Base-by-base conservation (phyloP, 2,113 vertebrate genomes). In the Pluvianellus socialis region DNA sequence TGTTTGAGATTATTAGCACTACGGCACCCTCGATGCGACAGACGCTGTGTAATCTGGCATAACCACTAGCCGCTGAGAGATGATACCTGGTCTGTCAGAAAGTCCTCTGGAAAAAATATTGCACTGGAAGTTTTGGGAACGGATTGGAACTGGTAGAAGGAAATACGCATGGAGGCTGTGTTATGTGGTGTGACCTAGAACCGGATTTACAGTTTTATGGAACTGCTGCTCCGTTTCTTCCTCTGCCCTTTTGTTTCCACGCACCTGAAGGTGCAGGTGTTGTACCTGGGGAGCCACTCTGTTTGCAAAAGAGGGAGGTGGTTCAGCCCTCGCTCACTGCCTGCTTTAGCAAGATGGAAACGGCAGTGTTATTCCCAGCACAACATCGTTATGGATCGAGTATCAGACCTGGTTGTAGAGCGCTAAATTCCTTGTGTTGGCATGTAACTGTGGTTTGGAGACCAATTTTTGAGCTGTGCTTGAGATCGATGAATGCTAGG, bases 381-480 rank as follows among this genome's bases (percentile, higher is more conserved):
- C 27, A 26, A 0, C 14, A 14, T 53, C 0, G 0, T 7, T 76
- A 5, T 4, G 49, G 62, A 75, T 27, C 0, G 10, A 82, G 28
- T 44, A 47, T 79, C 47, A 47, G 44, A 35, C 33, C 14, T 5
- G 2, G 21, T 38, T 68, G 24, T 58, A 7, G 35, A 17, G 81
- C 61, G 27, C 66, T 91, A 42, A 91, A 62, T 92, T 83, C 26
- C 42, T 86, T 3, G 12, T 50, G n/a, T 35, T 93, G 87, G 35
- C 67, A 21, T 73, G 0, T 88, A 66, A 70, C 20, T 88, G 24
- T 79, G 49, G 61, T 76, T 49, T 73, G 42, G 70, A 79, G 87
- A 92, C 66, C 53, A 19, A 4, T 73, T 93, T 79, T 42, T 66
- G 50, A 92, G 73, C 76, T 63, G 14, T 61, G 9, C 44, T 72